Conservation (phyloP, 2,113 vertebrate species). For the Micronycteris hirsuta region DNA sequence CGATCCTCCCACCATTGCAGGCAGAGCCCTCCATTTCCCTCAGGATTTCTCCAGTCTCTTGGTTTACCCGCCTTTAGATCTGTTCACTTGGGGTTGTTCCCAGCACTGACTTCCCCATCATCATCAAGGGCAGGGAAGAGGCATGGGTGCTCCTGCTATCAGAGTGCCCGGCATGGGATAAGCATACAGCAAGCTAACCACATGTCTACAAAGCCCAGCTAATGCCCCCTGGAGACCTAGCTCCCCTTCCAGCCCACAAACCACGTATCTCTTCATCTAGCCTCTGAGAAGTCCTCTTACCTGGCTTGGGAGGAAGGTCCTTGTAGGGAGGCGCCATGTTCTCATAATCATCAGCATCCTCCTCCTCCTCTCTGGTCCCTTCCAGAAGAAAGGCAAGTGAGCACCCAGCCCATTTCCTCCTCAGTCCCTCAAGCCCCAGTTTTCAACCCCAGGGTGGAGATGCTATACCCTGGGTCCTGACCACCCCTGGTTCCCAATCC, state of each 20-base stretch:
- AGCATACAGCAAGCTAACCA: background rate
- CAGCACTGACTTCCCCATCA: too few relatives aligned
- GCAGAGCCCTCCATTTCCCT: background rate
- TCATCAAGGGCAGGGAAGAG: background rate
- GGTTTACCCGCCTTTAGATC: background rate
- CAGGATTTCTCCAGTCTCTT: background rate
- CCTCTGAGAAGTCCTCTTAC: background rate
- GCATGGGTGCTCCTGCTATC: background rate
- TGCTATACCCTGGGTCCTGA: background rate
- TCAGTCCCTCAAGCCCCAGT: background rate
- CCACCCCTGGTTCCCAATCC: background rate
- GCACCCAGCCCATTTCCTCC: background rate
- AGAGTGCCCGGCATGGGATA: fast-evolving
- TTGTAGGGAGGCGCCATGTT: constrained; percentile 1
- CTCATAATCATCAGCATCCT: constrained; percentile 43
- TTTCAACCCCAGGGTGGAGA: background rate
- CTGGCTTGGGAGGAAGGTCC: constrained; percentile 51
- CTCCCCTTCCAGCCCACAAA: background rate
- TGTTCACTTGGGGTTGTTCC: background rate
- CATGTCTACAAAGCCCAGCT: background rate
- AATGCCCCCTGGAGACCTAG: fast-evolving
- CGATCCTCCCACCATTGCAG: too few relatives aligned
- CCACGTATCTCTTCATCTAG: background rate
- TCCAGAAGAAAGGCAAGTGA: background rate
- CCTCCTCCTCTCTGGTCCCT: background rate